phyloP scores from a whole-genome alignment of 2,888 invertebrate genomes.

The Incurvaria masculella region DNA sequence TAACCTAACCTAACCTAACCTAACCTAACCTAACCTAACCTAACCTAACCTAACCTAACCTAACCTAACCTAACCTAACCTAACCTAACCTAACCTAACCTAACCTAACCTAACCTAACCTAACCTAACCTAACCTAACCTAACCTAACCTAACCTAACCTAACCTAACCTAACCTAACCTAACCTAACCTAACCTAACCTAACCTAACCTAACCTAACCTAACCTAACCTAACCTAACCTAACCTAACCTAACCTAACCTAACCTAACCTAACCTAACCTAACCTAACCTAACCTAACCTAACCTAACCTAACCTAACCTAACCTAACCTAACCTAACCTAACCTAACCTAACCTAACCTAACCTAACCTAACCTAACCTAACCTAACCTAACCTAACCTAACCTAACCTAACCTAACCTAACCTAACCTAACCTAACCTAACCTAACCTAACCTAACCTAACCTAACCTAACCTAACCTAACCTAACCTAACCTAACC shows the following conservation, averaged over 20 bases:
- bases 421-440: conserved; percentile 8
- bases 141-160: conserved; percentile 8
- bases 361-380: conserved; percentile 8
- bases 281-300: conserved; percentile 8
- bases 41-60: conserved; percentile 8
- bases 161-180: conserved; percentile 8
- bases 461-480: conserved; percentile 8
- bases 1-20: conserved; percentile 8
- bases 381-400: conserved; percentile 8
- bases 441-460: conserved; percentile 8
- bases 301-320: conserved; percentile 8
- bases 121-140: conserved; percentile 8
- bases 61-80: conserved; percentile 8
- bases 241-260: conserved; percentile 8
- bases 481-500: conserved; percentile 8
- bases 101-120: conserved; percentile 8
- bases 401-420: conserved; percentile 8
- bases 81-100: conserved; percentile 8
- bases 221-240: conserved; percentile 8
- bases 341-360: conserved; percentile 8
- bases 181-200: conserved; percentile 8
- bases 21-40: conserved; percentile 8
- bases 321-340: conserved; percentile 8
- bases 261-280: conserved; percentile 8
- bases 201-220: conserved; percentile 8